Evolutionary conservation across 2,888 invertebrate species (phyloP).

Genomic region (Synanthedon andrenaeformis): DNA sequence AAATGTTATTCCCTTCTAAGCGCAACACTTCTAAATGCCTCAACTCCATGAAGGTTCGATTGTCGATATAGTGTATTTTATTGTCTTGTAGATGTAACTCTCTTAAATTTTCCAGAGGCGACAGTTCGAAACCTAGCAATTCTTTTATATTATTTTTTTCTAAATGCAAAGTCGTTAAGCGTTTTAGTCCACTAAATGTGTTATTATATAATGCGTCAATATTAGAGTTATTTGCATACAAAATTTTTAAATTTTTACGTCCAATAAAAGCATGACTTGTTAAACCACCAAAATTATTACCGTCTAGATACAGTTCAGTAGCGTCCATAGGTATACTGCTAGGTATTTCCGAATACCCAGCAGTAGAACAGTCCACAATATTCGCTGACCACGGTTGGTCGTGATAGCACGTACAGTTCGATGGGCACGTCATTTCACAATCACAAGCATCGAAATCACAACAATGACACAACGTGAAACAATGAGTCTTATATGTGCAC

Average conservation of each 20-base stretch:
- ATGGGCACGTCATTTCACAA: constrained; percentile 96
- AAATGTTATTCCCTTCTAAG: constrained; percentile 85
- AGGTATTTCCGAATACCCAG: constrained; percentile 85
- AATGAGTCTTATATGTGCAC: constrained; percentile 92
- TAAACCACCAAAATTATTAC: constrained; percentile 88
- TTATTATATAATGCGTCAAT: constrained; percentile 88
- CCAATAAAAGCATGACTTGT: constrained; percentile 92
- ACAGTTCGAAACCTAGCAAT: constrained; percentile 85
- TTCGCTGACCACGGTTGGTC: constrained; percentile 94
- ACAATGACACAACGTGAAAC: constrained; percentile 94
- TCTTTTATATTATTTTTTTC: constrained; percentile 87
- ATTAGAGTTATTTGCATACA: constrained; percentile 90
- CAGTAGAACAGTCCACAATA: constrained; percentile 89
- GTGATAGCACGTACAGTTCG: constrained; percentile 94
- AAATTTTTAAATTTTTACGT: constrained; percentile 86
- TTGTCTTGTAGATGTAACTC: constrained; percentile 91
- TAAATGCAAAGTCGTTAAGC: constrained; percentile 83
- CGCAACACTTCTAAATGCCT: constrained; percentile 86
- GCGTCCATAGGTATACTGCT: constrained; percentile 94
- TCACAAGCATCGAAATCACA: constrained; percentile 98
- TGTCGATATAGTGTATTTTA: constrained; percentile 83
- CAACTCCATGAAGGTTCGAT: constrained; percentile 84
- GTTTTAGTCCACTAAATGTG: constrained; percentile 88
- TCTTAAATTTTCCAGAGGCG: constrained; percentile 82
- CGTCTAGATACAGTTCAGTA: constrained; percentile 93